phyloP scores from a whole-genome alignment of 2,113 vertebrate genomes.

The Pongo abelii region DNA sequence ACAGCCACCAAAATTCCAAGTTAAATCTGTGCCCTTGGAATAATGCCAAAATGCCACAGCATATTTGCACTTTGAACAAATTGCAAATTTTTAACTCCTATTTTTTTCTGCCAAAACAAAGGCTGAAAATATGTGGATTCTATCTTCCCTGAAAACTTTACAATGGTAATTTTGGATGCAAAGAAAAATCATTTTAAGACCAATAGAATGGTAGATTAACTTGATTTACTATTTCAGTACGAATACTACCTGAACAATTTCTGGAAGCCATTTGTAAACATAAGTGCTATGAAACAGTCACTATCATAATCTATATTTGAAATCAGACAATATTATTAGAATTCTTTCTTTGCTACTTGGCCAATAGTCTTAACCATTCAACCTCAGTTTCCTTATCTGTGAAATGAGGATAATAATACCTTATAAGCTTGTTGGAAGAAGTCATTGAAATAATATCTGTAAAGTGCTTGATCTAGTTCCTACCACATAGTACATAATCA shows the following conservation, averaged over 20 bases:
- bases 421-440: not conserved
- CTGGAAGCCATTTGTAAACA: not conserved
- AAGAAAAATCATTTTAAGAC: conserved; percentile 35
- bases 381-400: conserved; percentile 19
- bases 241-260: conserved; percentile 28
- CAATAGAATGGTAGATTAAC: not conserved
- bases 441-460: not conserved
- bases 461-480: not conserved
- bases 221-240: not conserved
- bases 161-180: conserved; percentile 56
- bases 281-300: not conserved
- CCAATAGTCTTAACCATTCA: not conserved
- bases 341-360: not conserved
- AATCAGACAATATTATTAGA: not conserved
- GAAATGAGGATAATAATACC: not conserved
- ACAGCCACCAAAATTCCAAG: conserved; percentile 74
- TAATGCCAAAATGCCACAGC: conserved; percentile 64
- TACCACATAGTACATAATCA: not conserved
- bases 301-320: not conserved
- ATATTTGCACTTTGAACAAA: conserved; percentile 72
- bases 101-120: conserved; percentile 77
- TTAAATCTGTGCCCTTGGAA: conserved; percentile 75
- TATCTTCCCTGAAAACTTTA: conserved; percentile 62
- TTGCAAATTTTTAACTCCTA: conserved; percentile 64
- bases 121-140: conserved; percentile 70